A percentile compares a stretch with the other conserved stretches of the same genome.
phyloP scores from a whole-genome alignment of 1,140 invertebrate species.

The Argopecten irradians region DNA sequence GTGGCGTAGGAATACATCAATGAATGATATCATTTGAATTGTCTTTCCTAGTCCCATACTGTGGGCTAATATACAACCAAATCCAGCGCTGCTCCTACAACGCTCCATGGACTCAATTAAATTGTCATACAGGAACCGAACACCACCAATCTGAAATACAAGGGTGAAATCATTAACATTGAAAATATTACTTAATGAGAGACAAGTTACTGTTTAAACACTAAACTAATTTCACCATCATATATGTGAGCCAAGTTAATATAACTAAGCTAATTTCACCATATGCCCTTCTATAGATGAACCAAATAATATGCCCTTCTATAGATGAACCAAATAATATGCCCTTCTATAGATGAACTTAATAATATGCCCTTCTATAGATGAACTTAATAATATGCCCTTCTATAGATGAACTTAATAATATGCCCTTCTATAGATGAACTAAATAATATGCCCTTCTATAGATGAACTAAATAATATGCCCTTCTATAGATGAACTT shows the following conservation, averaged over 20 bases:
- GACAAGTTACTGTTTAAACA: not conserved
- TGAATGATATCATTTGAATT: slow-evolving; percentile 93
- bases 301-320: no score
- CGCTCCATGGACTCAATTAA: slow-evolving; percentile 93
- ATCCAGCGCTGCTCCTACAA: slow-evolving; percentile 92
- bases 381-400: no score
- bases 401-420: no score
- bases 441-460: no score
- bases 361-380: no score
- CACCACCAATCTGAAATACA: slow-evolving; percentile 90
- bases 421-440: no score
- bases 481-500: no score
- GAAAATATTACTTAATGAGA: not conserved
- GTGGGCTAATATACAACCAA: slow-evolving; percentile 98
- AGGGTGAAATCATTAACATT: not conserved
- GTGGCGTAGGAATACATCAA: slow-evolving; percentile 95
- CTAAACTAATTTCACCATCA: not conserved
- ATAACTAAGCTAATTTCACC: not conserved
- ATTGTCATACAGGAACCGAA: slow-evolving; percentile 97
- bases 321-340: no score
- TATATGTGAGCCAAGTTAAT: not conserved
- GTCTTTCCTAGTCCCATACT: slow-evolving; percentile 99
- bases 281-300: no score
- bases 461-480: no score
- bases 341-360: no score